Evolutionary conservation across 2,113 vertebrate species (phyloP), one percentile per base, ranked within the genome.

Genomic region (Corynorhinus townsendii): DNA sequence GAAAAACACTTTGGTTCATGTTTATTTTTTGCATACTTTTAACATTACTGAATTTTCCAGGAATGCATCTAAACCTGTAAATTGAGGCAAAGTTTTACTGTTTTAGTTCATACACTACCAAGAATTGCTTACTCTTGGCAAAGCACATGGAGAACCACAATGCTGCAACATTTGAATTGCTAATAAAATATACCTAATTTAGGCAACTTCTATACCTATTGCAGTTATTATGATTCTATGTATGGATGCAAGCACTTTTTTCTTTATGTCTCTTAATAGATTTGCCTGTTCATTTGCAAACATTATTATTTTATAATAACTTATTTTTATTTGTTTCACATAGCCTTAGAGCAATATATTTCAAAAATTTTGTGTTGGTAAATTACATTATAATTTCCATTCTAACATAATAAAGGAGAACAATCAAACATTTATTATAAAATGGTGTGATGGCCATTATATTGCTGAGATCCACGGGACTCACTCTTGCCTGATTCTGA

Each of bases 171-270:
- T 86, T 89, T 79, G 81, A 93, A 83, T 72, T 89, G 62, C 40
- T 90, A 89, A 92, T 72, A 83, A 47, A 68, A 86, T 75, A 30
- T 17, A 76, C 52, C 38, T 92, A 19, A 52, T 91, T 59, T 30
- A 73, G 19, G 30, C n/a, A 83, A 24, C 16, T 68, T 83, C 35
- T 35, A 33, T 52, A 38, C 45, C 16, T 40, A 20, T 33, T 40
- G 5, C 1, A 30, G 71, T 91, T 66, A 86, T 89, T 79, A 38
- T 43, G n/a, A 77, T 72, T 86, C 71, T 56, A 26, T 9, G 8
- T 49, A 33, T 4, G 72, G 54, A 62, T 69, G 16, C 4, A 26
- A 85, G 12, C 7, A 17, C 75, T 83, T 79, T n/a, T 89, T 89
- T 88, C 15, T 81, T 72, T 68, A 24, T 40, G 45, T 49, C 10